phyloP scores from a whole-genome alignment of 2,113 vertebrate species.

The Apus apus region DNA sequence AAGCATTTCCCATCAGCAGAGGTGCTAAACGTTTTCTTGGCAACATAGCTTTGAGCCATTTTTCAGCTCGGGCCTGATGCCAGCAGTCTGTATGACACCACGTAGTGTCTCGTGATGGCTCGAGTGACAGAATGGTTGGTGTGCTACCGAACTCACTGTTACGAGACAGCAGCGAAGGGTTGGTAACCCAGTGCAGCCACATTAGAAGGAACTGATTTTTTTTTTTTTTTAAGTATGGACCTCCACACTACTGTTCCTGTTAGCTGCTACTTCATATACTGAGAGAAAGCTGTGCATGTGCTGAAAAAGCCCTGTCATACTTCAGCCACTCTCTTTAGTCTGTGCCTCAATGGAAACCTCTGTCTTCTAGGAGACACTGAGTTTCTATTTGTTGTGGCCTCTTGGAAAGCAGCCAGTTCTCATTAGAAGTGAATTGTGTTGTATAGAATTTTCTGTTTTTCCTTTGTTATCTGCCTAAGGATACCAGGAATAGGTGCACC shows the following conservation, averaged over 20 bases:
- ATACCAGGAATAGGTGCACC: not conserved
- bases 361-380: not conserved
- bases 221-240: not conserved
- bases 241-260: not conserved
- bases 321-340: not conserved
- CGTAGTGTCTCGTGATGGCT: rapidly evolving
- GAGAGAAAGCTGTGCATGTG: not conserved
- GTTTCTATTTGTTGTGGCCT: not conserved
- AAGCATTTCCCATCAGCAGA: not conserved
- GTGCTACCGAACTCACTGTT: too few species aligned
- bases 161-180: not conserved
- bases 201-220: not conserved
- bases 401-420: not conserved
- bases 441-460: not conserved
- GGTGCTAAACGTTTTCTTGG: not conserved
- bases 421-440: not conserved
- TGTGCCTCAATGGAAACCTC: not conserved
- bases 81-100: not conserved
- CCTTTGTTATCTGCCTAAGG: not conserved
- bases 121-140: rapidly evolving
- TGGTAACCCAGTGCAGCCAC: not conserved
- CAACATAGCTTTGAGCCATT: not conserved
- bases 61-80: not conserved
- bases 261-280: not conserved
- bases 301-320: not conserved